Base-by-base conservation (phyloP, 1,140 invertebrate species). In the Drosophila pachea region DNA sequence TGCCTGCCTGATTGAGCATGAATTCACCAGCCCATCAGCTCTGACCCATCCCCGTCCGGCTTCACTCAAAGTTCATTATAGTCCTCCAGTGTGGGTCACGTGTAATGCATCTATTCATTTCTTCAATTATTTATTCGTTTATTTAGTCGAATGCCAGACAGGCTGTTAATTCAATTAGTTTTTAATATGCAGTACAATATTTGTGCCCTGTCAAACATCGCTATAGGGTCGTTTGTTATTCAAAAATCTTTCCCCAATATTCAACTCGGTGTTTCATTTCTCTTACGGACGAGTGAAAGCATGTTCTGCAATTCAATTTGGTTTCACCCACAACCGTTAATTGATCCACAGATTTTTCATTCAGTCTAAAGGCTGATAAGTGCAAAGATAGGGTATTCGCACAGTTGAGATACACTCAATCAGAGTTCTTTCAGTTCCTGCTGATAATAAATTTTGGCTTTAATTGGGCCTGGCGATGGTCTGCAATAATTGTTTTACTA, bases 111-210 rank as follows among this genome's bases (percentile, higher is more conserved):
- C 32, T 33, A 68, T 63, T 68, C 45, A 56, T 50, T 63, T 16
- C 49, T 36, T 65, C 61, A 50, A 29, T 66, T 59, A 67, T 60
- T 62, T 63, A 42, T 16, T 9, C 59, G 49, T 73, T 47, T 45
- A 47, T 63, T 61, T 86, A 76, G 66, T 74, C 69, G 76, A 74
- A 86, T 84, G 63, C 63, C 69, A 60, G 73, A 36, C 63, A 53
- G 66, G 60, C 69, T 59, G 73, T 73, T 84, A 81, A 84, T 84
- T 84, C 86, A 86, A 84, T 84, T 86, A 81, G 81, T 81, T 86
- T 86, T 84, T 68, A 84, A 84, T 86, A 71, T 79, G 74, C 86
- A 76, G 81, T 84, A 74, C 65, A 60, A 40, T 59, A 49, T 48
- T 67, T 56, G 65, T 68, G 35, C 65, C 58, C 47, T 53, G 29